These are phyloP conservation scores for Rhopalosiphum nymphaeae DNA, from an alignment of 2,888 invertebrate genomes.

Conservation along the genomic window DNA sequence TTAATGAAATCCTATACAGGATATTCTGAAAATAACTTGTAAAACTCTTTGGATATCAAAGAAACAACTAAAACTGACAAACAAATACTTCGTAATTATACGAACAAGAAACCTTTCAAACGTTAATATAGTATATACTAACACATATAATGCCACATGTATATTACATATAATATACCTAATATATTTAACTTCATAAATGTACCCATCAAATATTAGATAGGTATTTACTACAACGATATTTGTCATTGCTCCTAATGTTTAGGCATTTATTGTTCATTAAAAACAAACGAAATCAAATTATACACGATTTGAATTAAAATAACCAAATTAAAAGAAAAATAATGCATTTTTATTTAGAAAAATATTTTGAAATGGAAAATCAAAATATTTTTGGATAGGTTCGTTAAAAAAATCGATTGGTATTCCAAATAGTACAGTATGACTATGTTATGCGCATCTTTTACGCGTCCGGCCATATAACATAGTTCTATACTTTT, in stretches of 20 bases:
- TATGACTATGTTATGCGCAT: neutral
- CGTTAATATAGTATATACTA: neutral
- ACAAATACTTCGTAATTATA: slow-evolving; percentile 10
- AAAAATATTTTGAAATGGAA: neutral
- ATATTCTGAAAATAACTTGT: neutral
- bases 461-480: no score
- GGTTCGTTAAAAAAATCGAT: neutral
- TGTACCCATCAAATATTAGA: neutral
- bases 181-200: neutral
- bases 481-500: neutral
- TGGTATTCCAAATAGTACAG: neutral
- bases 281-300: neutral
- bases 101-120: neutral
- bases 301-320: neutral
- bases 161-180: neutral
- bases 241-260: neutral
- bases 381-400: no score
- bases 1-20: neutral
- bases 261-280: neutral
- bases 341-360: neutral
- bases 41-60: neutral
- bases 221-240: neutral
- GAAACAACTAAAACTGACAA: neutral
- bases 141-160: neutral
- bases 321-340: no score